phyloP scores from a whole-genome alignment of 2,113 vertebrate genomes.

The Paramormyrops kingsleyae region DNA sequence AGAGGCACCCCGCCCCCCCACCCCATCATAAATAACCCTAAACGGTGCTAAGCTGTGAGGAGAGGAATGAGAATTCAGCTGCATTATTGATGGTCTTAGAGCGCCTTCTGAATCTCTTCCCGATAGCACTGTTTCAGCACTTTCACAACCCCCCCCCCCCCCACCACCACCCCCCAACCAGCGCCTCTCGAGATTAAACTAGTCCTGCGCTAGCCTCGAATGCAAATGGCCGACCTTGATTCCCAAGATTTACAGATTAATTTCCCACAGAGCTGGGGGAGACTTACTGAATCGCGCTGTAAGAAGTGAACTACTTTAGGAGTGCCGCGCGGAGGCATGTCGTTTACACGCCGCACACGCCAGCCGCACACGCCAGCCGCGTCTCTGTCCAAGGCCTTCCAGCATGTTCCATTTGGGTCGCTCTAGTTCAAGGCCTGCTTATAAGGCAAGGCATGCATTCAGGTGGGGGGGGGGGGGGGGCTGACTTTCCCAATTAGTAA shows the following conservation, averaged over 20 bases:
- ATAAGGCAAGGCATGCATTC: background rate
- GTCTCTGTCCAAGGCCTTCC: background rate
- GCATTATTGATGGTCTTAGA: constrained; percentile 29
- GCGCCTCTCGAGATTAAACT: constrained; percentile 18
- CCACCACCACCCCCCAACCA: background rate
- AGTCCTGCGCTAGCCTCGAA: constrained; percentile 19
- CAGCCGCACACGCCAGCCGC: too few species aligned
- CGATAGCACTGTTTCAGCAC: constrained; percentile 14
- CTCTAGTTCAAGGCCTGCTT: background rate
- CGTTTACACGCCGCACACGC: background rate
- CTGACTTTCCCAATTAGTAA: background rate
- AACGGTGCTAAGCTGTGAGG: constrained; percentile 18
- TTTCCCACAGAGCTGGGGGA: background rate
- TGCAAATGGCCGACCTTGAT: constrained; percentile 39
- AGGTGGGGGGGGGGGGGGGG: background rate
- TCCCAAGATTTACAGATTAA: background rate
- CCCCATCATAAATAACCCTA: constrained; percentile 20
- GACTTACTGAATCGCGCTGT: background rate
- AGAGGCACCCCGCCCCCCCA: background rate
- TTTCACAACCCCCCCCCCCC: background rate
- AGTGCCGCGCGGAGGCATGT: background rate
- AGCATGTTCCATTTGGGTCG: background rate
- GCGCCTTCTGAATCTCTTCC: constrained; percentile 31
- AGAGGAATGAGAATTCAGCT: constrained; percentile 11
- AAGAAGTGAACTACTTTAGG: background rate